These are phyloP conservation scores for Gobius niger DNA, from an alignment of 2,113 vertebrate species.

Conservation along the genomic window DNA sequence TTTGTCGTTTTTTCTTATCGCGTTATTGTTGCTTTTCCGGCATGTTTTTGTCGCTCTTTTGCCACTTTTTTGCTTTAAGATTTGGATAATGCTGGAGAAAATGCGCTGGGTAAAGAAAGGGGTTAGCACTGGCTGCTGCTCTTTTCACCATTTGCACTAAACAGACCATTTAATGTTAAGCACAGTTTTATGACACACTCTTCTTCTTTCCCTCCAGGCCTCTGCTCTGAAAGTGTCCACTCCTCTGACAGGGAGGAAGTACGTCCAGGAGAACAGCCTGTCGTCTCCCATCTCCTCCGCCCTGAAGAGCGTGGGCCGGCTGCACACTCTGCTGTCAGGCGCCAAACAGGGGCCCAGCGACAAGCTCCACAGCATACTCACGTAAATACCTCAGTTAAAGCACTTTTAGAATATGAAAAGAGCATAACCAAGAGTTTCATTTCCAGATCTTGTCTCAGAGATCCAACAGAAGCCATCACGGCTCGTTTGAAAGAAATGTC, in stretches of 20 bases:
- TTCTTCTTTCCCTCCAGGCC: constrained; percentile 69
- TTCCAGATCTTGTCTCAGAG: constrained; percentile 85
- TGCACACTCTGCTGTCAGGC: constrained; percentile 87
- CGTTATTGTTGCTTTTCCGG: no score
- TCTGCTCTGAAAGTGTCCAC: constrained; percentile 82
- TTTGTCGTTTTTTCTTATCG: no score
- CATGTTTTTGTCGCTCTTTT: no score
- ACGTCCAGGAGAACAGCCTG: constrained; percentile 77
- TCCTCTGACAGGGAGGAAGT: constrained; percentile 84
- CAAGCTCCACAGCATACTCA: constrained; percentile 80
- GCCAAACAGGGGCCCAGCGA: constrained; percentile 84
- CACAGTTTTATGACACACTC: no score
- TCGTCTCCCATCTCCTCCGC: constrained; percentile 82
- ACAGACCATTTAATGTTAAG: no score
- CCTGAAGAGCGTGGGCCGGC: constrained; percentile 85
- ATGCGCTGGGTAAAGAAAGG: no score
- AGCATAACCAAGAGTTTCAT: no score
- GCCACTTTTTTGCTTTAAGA: no score
- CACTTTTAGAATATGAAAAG: no score
- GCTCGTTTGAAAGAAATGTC: constrained; percentile 87
- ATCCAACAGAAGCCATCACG: constrained; percentile 85
- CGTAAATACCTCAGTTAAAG: constrained; percentile 58
- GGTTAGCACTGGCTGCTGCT: no score
- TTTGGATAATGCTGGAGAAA: no score
- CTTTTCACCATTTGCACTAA: no score